Conservation (phyloP, 2,797 vertebrate species). For the Diplodus puntazzo region DNA sequence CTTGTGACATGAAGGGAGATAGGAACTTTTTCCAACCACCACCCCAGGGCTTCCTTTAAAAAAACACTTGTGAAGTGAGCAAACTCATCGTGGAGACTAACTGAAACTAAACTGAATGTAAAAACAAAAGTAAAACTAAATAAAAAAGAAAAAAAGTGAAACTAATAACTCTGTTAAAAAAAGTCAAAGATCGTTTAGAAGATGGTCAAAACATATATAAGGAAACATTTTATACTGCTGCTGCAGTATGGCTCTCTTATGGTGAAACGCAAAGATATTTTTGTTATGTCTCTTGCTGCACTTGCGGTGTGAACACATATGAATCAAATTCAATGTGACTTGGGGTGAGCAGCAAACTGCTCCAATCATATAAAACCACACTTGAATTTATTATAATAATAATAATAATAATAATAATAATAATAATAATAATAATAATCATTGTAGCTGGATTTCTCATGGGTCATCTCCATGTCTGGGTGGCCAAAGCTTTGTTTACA, state of each 20-base stretch:
- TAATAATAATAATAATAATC: background rate
- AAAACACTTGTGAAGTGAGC: no score
- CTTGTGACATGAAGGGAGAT: background rate
- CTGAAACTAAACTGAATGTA: no score
- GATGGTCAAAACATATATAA: background rate
- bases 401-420: no score
- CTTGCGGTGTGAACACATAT: background rate
- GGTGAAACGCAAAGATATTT: background rate
- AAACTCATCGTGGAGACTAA: no score
- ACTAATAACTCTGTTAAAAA: no score
- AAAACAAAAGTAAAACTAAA: no score
- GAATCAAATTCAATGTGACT: slow-evolving; percentile 1
- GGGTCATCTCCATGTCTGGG: slow-evolving; percentile 12
- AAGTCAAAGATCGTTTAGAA: no score
- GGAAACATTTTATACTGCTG: background rate
- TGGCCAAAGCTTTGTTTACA: background rate
- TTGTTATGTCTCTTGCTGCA: background rate
- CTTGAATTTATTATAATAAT: background rate
- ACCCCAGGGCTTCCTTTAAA: background rate
- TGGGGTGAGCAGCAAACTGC: background rate
- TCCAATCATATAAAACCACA: background rate
- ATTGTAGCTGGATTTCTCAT: background rate
- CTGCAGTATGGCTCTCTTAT: background rate
- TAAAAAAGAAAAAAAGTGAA: no score
- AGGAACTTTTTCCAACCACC: background rate